Evolutionary conservation across 2,888 invertebrate species (phyloP), one percentile per base, ranked within the genome.

Genomic region (Hypercompe scribonia): DNA sequence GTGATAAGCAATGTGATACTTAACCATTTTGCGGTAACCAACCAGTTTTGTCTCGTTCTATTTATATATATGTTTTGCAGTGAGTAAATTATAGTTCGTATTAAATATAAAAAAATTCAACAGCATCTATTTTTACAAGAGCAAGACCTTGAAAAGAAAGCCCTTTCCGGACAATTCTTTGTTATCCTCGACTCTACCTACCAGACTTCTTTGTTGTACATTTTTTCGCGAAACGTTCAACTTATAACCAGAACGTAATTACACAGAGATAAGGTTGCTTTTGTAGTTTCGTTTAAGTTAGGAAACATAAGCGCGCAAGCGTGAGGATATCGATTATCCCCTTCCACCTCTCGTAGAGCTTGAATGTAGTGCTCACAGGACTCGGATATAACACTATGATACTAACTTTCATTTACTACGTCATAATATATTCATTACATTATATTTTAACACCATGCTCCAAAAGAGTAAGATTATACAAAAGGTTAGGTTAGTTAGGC

Each of bases 241-340:
- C 67, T 64, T 15, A 21, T 58, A 39, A 61, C 31, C 11, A 54
- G 33, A 42, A 79, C 79, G 75, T 75, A 77, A 81, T 66, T 42
- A 28, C 70, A 13, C 69, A n/a, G 42, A 0, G 13, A 28, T 81
- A 85, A 75, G 79, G 81, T 77, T 78, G 46, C 76, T 73, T 79
- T 77, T 84, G 10, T 64, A 39, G 21, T 73, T 50, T 39, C n/a
- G 42, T 70, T 67, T 31, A 61, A 68, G 76, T 75, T 81, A 74
- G 75, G 77, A 80, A 78, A 74, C 75, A 73, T 72, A 72, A 86
- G 74, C 83, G 85, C 94, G 94, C 94, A 90, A 82, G 94, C 94
- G 92, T 88, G 86, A 78, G 82, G 86, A 87, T 94, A 94, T 94
- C 88, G 94, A 94, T 92, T 89, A 74, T 85, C 82, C 88, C 89